A percentile compares a stretch with the other conserved stretches of the same genome.
These are phyloP conservation scores for Diplolepis rosae DNA, from an alignment of 2,888 invertebrate species.

Conservation along the genomic window DNA sequence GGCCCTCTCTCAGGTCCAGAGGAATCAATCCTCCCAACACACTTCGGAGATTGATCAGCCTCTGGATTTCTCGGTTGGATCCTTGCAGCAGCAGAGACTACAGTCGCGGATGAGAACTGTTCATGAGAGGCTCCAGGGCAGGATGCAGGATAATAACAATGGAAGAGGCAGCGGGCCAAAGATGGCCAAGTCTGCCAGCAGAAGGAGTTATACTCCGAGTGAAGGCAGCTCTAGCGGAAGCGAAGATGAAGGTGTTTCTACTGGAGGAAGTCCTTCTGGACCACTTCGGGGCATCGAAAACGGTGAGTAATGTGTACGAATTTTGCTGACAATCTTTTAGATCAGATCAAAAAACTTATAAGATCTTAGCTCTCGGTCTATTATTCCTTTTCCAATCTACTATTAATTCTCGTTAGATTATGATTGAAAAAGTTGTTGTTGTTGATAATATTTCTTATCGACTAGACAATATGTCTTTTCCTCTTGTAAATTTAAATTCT, in stretches of 20 bases:
- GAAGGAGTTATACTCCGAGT: slow-evolving; percentile 70
- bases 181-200: slow-evolving; percentile 57
- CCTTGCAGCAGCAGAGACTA: slow-evolving; percentile 72
- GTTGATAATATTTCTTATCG: too few relatives aligned
- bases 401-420: too few relatives aligned
- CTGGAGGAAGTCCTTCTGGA: slow-evolving; percentile 69
- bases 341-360: too few relatives aligned
- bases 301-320: slow-evolving; percentile 67
- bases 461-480: too few relatives aligned
- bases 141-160: slow-evolving; percentile 67
- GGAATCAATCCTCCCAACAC: too few relatives aligned
- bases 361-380: too few relatives aligned
- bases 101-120: slow-evolving; percentile 59
- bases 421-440: too few relatives aligned
- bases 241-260: slow-evolving; percentile 71
- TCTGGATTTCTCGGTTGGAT: slow-evolving; percentile 84
- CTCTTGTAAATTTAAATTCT: too few relatives aligned
- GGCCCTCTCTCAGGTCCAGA: slow-evolving; percentile 70
- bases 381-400: too few relatives aligned
- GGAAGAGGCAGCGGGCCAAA: slow-evolving; percentile 59
- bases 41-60: slow-evolving; percentile 78
- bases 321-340: too few relatives aligned
- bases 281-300: slow-evolving; percentile 68
- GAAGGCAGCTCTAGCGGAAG: slow-evolving; percentile 67
- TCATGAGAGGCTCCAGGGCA: slow-evolving; percentile 60